Conservation (phyloP, 2,113 vertebrate species). For the Aphyosemion australe region DNA sequence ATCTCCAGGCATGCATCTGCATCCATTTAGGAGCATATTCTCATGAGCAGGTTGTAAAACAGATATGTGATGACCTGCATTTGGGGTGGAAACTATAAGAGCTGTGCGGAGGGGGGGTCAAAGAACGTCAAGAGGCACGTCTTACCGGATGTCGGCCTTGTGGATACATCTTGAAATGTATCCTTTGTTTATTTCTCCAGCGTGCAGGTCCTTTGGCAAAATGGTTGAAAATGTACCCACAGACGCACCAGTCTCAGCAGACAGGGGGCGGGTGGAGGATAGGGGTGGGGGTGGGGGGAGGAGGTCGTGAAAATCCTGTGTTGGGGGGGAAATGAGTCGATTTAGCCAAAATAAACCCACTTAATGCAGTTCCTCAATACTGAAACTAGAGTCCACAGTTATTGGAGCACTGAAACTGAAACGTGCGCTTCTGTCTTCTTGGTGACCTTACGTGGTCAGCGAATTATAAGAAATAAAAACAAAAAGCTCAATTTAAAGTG, state of each 20-base stretch:
- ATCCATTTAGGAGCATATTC: constrained; percentile 47
- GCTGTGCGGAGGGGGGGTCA: constrained; percentile 10
- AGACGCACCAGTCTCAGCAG: constrained; percentile 60
- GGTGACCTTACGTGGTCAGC: constrained; percentile 64
- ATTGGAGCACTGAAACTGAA: constrained; percentile 5
- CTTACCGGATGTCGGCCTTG: constrained; percentile 97
- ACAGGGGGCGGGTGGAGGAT: constrained; percentile 28
- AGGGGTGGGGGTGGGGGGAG: constrained; percentile 10
- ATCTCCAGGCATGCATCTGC: constrained; percentile 59
- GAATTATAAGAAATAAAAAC: not conserved
- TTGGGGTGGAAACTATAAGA: constrained; percentile 5
- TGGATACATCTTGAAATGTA: constrained; percentile 89
- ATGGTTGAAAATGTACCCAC: constrained; percentile 64
- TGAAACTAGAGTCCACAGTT: constrained; percentile 13
- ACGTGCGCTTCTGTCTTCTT: constrained; percentile 31
- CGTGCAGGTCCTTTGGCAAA: constrained; percentile 65
- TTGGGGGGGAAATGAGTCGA: constrained; percentile 48
- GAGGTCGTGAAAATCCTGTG: constrained; percentile 59
- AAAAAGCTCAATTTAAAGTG: constrained; percentile 10
- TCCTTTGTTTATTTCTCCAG: constrained; percentile 77
- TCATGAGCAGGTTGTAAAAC: constrained; percentile 26
- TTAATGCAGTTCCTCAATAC: constrained; percentile 4
- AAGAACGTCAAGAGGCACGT: constrained; percentile 51
- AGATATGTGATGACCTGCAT: constrained; percentile 38
- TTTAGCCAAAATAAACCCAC: constrained; percentile 46